Base-by-base conservation (phyloP, 2,797 vertebrate genomes). In the Sorex maritimensis region DNA sequence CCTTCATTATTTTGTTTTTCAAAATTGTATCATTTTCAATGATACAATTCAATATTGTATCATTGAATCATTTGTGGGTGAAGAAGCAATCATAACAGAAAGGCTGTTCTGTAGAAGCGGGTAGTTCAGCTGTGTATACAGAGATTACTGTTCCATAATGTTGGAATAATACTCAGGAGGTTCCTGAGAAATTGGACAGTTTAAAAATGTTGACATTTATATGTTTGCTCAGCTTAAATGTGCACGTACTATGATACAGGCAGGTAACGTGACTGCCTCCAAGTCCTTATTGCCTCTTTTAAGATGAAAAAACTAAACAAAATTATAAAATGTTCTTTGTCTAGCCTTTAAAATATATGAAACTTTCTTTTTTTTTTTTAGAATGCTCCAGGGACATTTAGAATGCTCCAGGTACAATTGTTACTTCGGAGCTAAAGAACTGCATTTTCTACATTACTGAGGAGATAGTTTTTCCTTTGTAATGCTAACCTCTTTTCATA, bases 401-500 rank as follows among this genome's bases (percentile, higher is more conserved):
- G 71, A 87, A 68, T 74, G 90, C 21, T 19, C 14, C 5, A 41
- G 17, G 28, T 88, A 87, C 19, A 87, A 79, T 2, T 72, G 17
- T 68, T 84, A 5, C 23, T 95, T 95, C 86, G 44, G 9, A 93
- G 24, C n/a, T 67, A 14, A 92, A 82, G 71, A 86, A 81, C 0
- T 34, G 3, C 19, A 63, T 85, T 86, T 75, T 30, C 71, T 72
- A 34, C 15, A 65, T 81, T 21, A 73, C 19, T 52, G 3, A 34
- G 74, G 34, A 86, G 72, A 13, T 83, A 79, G n/a, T 88, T 88
- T n/a, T 34, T 81, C 7, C 13, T 44, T 2, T 73, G 65, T 83
- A 75, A 41, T 86, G 44, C 8, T 72, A 55, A 79, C 4, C 8
- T 65, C 9, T 84, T 90, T 90, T 55, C 34, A 73, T 67, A 8